Conservation (phyloP, 2,113 vertebrate genomes). For the Zootoca vivipara region DNA sequence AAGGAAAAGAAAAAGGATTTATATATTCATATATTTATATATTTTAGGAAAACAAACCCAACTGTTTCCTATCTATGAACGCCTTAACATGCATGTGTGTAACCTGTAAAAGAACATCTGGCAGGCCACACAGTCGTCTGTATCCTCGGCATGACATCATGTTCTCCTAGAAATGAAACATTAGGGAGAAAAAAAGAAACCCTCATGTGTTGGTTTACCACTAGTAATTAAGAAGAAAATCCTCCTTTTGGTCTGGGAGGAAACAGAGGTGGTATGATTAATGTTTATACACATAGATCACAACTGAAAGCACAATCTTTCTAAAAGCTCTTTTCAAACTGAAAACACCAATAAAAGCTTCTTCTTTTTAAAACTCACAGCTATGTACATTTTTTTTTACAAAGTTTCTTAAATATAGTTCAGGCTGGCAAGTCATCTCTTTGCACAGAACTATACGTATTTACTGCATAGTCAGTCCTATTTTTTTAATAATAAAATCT, state of each 20-base stretch:
- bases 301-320: conserved; percentile 82
- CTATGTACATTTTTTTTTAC: conserved; percentile 83
- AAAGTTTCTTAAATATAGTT: conserved; percentile 92
- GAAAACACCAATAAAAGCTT: conserved; percentile 85
- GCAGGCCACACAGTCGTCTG: conserved; percentile 70
- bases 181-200: conserved; percentile 64
- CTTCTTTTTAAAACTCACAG: conserved; percentile 77
- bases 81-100: conserved; percentile 78
- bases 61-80: conserved; percentile 66
- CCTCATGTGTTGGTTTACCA: conserved; percentile 61
- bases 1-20: conserved; percentile 29
- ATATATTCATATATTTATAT: conserved; percentile 10
- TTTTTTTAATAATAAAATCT: conserved; percentile 75
- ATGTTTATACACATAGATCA: conserved; percentile 87
- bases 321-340: conserved; percentile 85
- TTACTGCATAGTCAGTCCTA: conserved; percentile 77
- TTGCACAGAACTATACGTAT: conserved; percentile 74
- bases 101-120: conserved; percentile 69
- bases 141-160: conserved; percentile 58
- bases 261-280: conserved; percentile 75
- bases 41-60: conserved; percentile 53
- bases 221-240: conserved; percentile 72
- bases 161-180: conserved; percentile 69
- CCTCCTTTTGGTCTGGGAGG: conserved; percentile 65
- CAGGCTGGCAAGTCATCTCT: conserved; percentile 83